Conservation (phyloP, 2,797 vertebrate genomes). For the Dicrostonyx torquatus region DNA sequence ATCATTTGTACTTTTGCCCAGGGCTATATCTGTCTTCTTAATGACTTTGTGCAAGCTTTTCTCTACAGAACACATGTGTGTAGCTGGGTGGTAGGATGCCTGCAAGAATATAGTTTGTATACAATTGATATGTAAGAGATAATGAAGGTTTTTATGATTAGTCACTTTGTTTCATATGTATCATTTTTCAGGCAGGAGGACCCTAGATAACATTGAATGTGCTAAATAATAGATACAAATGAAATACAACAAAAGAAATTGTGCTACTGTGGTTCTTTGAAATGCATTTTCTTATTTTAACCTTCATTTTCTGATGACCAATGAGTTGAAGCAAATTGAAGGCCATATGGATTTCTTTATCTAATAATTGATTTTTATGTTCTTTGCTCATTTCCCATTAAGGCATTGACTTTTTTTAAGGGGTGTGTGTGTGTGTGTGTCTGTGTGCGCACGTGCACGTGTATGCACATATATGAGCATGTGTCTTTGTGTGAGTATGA, state of each 20-base stretch:
- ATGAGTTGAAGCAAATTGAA: conserved; percentile 8
- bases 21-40: neutral
- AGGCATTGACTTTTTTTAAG: neutral
- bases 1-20: conserved; percentile 19
- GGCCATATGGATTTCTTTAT: neutral
- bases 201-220: neutral
- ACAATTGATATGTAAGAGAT: neutral
- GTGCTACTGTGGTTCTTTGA: conserved; percentile 15
- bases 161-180: neutral
- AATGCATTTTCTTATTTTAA: conserved; percentile 46
- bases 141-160: conserved; percentile 14
- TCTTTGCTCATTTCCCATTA: conserved; percentile 6
- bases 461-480: neutral
- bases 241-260: neutral
- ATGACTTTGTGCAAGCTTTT: neutral
- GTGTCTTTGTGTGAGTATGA: neutral
- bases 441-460: neutral
- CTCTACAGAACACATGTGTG: neutral
- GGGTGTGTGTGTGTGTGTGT: neutral
- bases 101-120: neutral
- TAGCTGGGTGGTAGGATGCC: neutral
- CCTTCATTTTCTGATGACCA: conserved; percentile 8
- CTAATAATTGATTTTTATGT: conserved; percentile 8
- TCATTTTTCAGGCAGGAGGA: neutral
- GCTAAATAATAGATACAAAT: neutral